These are phyloP conservation scores for Sebastes alutus DNA, from an alignment of 2,797 vertebrate genomes.

Conservation along the genomic window DNA sequence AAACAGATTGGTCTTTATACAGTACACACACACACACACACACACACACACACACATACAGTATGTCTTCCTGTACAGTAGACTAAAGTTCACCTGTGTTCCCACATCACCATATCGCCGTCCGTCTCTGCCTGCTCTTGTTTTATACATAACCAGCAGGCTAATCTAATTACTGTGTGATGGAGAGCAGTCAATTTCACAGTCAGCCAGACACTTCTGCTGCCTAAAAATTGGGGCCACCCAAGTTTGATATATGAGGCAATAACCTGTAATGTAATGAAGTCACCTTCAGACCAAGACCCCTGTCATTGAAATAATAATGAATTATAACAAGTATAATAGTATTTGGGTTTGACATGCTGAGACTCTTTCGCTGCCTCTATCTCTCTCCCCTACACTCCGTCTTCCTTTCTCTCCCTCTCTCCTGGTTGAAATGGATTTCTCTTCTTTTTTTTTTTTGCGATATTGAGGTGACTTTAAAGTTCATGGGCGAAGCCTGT, in stretches of 20 bases:
- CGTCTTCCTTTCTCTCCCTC: slow-evolving; percentile 14
- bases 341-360: slow-evolving; percentile 79
- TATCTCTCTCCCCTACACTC: neutral
- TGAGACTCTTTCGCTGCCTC: slow-evolving; percentile 40
- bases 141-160: slow-evolving; percentile 79
- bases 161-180: slow-evolving; percentile 90
- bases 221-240: slow-evolving; percentile 69
- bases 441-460: neutral
- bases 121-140: slow-evolving; percentile 50
- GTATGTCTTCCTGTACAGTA: neutral
- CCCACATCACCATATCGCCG: neutral
- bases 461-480: slow-evolving; percentile 49
- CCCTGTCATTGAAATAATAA: slow-evolving; percentile 84
- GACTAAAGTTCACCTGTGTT: neutral
- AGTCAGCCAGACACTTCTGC: slow-evolving; percentile 74
- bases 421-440: slow-evolving; percentile 18
- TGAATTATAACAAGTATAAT: slow-evolving; percentile 84
- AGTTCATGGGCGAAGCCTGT: slow-evolving; percentile 56
- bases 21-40: neutral
- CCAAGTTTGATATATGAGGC: slow-evolving; percentile 86
- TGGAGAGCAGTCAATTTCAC: slow-evolving; percentile 85
- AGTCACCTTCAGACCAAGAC: slow-evolving; percentile 89
- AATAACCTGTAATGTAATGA: slow-evolving; percentile 88
- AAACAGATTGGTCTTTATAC: neutral
- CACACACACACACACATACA: neutral